phyloP scores from a whole-genome alignment of 2,888 invertebrate genomes.

The Tiphia femorata region DNA sequence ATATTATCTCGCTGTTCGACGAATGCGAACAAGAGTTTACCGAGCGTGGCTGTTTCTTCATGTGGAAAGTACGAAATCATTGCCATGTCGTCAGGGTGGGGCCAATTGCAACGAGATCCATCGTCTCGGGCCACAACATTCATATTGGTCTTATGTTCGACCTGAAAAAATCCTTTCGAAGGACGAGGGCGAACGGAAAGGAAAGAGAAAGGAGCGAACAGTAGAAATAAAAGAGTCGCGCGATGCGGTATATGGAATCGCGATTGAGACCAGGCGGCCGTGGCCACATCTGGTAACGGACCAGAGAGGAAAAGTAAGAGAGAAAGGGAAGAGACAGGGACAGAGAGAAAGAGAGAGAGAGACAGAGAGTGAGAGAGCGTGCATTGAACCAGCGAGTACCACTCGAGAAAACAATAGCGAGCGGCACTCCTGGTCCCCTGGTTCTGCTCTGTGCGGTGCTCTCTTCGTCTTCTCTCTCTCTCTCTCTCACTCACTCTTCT shows the following conservation, averaged over 20 bases:
- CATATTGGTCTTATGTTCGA: no score
- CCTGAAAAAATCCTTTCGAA: no score
- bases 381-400: conserved; percentile 68
- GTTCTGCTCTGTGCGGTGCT: no score
- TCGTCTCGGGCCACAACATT: no score
- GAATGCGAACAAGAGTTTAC: no score
- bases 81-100: no score
- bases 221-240: conserved; percentile 6
- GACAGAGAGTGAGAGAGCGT: conserved; percentile 44
- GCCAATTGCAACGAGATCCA: no score
- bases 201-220: not conserved
- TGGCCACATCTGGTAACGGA: conserved; percentile 66
- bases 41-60: no score
- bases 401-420: conserved; percentile 69
- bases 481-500: conserved; percentile 14
- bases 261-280: conserved; percentile 38
- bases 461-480: conserved; percentile 31
- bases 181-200: no score
- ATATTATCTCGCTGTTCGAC: no score
- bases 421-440: conserved; percentile 58
- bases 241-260: conserved; percentile 19
- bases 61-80: no score
- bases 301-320: not conserved
- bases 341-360: not conserved
- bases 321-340: not conserved